A percentile compares a stretch with the other conserved stretches of the same genome.
These are phyloP conservation scores for Gallinago media DNA, from an alignment of 2,113 vertebrate species.

Conservation along the genomic window DNA sequence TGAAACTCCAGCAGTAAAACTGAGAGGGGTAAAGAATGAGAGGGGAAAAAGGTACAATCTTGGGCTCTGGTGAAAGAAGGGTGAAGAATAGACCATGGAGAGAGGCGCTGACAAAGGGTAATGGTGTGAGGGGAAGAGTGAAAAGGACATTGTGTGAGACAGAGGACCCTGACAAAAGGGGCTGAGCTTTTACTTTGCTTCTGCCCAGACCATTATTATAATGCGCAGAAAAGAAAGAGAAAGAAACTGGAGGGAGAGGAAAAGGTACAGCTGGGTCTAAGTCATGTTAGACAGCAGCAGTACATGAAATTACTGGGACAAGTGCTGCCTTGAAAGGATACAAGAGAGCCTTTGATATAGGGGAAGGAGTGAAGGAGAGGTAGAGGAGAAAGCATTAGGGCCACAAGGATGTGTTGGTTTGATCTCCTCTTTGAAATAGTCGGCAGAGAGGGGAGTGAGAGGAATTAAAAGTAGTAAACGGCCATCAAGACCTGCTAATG, in stretches of 20 bases:
- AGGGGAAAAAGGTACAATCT: not conserved
- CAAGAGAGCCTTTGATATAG: not conserved
- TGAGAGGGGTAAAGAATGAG: not conserved
- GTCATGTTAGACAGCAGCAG: not conserved
- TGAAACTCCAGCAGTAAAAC: not conserved
- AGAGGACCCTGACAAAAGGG: not conserved
- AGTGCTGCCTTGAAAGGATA: not conserved
- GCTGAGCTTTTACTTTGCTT: conserved; percentile 3
- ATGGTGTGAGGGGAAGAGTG: not conserved
- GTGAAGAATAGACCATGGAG: not conserved
- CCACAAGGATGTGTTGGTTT: not conserved
- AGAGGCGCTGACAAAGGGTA: not conserved
- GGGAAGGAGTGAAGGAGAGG: not conserved
- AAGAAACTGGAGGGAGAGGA: not conserved
- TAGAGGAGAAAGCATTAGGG: not conserved
- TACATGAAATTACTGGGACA: not conserved
- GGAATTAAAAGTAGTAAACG: not conserved
- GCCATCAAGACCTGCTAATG: not conserved
- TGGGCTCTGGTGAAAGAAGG: not conserved
- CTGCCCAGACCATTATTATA: not conserved
- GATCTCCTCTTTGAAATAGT: not conserved
- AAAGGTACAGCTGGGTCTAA: not conserved
- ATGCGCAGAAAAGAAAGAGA: not conserved
- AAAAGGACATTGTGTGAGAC: not conserved
- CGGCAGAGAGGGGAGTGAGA: not conserved